phyloP scores from a whole-genome alignment of 1,140 invertebrate genomes.

The Gryllus bimaculatus region DNA sequence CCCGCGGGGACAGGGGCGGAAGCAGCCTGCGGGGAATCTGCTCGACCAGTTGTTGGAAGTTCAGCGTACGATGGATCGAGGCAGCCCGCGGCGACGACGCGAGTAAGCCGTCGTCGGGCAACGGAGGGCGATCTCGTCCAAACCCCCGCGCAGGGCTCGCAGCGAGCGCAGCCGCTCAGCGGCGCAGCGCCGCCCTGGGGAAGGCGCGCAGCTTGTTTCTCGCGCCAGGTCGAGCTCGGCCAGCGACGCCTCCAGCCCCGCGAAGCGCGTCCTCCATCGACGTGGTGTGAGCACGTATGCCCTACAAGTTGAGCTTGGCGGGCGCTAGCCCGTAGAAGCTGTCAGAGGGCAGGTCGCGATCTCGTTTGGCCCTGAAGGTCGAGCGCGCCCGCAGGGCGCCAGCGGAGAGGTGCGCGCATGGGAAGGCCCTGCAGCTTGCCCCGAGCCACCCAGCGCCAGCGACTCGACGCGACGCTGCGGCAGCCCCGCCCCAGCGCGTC shows the following conservation, averaged over 20 bases:
- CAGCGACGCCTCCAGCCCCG: slow-evolving; percentile 66
- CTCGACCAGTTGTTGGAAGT: slow-evolving; percentile 75
- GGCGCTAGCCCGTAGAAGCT: slow-evolving; percentile 75
- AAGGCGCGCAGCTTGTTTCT: slow-evolving; percentile 77
- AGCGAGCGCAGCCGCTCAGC: slow-evolving; percentile 64
- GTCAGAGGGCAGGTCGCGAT: slow-evolving; percentile 75
- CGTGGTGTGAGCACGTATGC: slow-evolving; percentile 67
- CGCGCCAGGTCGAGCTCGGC: slow-evolving; percentile 74
- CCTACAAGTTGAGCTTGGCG: slow-evolving; percentile 73
- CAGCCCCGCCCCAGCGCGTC: slow-evolving; percentile 61
- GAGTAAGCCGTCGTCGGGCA: slow-evolving; percentile 58
- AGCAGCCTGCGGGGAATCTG: slow-evolving; percentile 62
- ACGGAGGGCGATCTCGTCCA: slow-evolving; percentile 66
- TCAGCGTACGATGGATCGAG: slow-evolving; percentile 81
- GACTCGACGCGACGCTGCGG: slow-evolving; percentile 66
- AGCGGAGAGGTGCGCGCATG: slow-evolving; percentile 67
- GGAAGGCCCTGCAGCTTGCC: slow-evolving; percentile 70
- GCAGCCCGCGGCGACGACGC: slow-evolving; percentile 55
- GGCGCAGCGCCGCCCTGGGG: slow-evolving; percentile 64
- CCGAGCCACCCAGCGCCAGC: slow-evolving; percentile 67
- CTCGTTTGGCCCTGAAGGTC: slow-evolving; percentile 79
- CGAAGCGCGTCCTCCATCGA: slow-evolving; percentile 77
- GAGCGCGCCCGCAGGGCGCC: slow-evolving; percentile 59
- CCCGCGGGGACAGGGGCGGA: slow-evolving; percentile 65
- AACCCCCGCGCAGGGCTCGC: slow-evolving; percentile 69